These are phyloP conservation scores for Australoheros scitulus DNA, from an alignment of 2,113 vertebrate species.

Conservation along the genomic window DNA sequence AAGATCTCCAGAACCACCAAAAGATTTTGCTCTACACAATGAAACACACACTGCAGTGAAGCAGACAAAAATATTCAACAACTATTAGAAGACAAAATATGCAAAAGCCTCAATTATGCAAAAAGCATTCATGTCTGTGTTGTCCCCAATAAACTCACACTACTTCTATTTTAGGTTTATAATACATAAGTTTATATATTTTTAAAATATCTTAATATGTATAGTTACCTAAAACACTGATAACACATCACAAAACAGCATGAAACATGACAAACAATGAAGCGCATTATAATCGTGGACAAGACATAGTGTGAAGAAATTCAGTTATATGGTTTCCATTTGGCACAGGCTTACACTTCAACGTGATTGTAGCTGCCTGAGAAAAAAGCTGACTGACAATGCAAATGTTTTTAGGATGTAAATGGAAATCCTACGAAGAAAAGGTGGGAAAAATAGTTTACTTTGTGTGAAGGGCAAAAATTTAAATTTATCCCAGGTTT, in stretches of 20 bases:
- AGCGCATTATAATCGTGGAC: not conserved
- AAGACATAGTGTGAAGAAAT: too few relatives aligned
- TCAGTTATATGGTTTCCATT: too few relatives aligned
- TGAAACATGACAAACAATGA: not conserved
- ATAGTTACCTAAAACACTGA: not conserved
- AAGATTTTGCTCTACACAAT: constrained; percentile 5
- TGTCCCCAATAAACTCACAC: not conserved
- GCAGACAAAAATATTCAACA: not conserved
- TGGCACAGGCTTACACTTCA: too few relatives aligned
- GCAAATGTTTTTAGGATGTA: too few relatives aligned
- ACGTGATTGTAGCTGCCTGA: too few relatives aligned
- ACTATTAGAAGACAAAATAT: not conserved
- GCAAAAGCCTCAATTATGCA: not conserved
- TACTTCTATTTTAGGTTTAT: not conserved
- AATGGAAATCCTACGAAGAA: not conserved
- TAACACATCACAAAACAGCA: not conserved
- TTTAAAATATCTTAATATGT: not conserved
- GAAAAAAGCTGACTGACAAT: too few relatives aligned
- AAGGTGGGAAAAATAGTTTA: not conserved
- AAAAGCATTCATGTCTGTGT: not conserved
- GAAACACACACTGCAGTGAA: not conserved
- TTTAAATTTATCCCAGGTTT: not conserved
- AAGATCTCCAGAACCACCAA: constrained; percentile 29
- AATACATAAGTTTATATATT: not conserved
- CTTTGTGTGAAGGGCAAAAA: not conserved